These are phyloP conservation scores for Drosophila serrata DNA, from an alignment of 1,140 invertebrate genomes.

Conservation along the genomic window DNA sequence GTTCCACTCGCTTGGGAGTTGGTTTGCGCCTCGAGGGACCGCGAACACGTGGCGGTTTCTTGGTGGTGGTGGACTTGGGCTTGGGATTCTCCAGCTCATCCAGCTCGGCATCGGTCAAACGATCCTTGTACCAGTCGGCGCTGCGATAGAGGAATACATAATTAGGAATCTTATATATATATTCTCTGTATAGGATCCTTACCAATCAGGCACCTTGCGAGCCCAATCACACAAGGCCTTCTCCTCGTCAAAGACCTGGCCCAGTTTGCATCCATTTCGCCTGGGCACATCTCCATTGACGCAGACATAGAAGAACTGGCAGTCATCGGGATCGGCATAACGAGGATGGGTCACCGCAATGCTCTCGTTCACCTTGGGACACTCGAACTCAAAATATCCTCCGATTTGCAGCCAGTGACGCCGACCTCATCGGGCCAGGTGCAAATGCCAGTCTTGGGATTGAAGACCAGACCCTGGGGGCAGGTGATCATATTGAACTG, in stretches of 20 bases:
- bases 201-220: slow-evolving; percentile 96
- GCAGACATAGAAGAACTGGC: slow-evolving; percentile 96
- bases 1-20: slow-evolving; percentile 53
- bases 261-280: slow-evolving; percentile 93
- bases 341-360: slow-evolving; percentile 92
- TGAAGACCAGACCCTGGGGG: slow-evolving; percentile 94
- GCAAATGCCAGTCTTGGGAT: slow-evolving; percentile 94
- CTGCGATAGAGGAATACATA: slow-evolving; percentile 84
- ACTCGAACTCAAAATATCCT: slow-evolving; percentile 95
- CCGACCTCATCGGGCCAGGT: slow-evolving; percentile 96
- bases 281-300: slow-evolving; percentile 94
- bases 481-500: slow-evolving; percentile 96
- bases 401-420: slow-evolving; percentile 92
- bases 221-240: slow-evolving; percentile 94
- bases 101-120: slow-evolving; percentile 92
- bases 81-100: slow-evolving; percentile 92
- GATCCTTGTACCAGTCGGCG: slow-evolving; percentile 94
- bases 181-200: slow-evolving; percentile 52
- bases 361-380: slow-evolving; percentile 91
- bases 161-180: not conserved
- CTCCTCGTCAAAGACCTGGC: slow-evolving; percentile 95
- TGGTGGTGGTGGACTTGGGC: slow-evolving; percentile 86
- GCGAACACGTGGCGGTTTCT: slow-evolving; percentile 86
- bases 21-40: slow-evolving; percentile 72
- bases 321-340: slow-evolving; percentile 95